phyloP scores from a whole-genome alignment of 2,797 vertebrate genomes.

The Smutsia gigantea region DNA sequence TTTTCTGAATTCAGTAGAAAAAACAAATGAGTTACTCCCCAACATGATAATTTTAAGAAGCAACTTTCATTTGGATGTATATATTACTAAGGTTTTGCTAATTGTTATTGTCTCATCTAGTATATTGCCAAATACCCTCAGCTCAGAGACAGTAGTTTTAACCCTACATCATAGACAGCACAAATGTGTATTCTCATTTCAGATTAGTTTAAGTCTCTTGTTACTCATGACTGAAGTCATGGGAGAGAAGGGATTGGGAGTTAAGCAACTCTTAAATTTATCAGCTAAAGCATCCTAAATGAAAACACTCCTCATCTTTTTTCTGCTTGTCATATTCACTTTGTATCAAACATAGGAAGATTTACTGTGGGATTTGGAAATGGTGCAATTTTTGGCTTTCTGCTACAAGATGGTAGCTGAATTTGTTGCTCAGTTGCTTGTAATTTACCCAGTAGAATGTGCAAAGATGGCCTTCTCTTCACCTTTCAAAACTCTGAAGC shows the following conservation, averaged over 20 bases:
- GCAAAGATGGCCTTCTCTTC: neutral
- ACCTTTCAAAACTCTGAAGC: neutral
- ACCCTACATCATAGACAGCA: neutral
- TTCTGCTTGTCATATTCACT: conserved; percentile 90
- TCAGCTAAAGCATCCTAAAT: conserved; percentile 87
- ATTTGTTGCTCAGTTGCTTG: conserved; percentile 51
- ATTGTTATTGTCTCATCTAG: neutral
- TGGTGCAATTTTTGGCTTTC: conserved; percentile 90
- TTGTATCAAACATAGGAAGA: conserved; percentile 87
- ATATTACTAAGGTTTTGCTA: conserved; percentile 37
- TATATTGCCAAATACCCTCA: neutral
- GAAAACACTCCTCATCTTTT: conserved; percentile 90
- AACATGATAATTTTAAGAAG: conserved; percentile 22
- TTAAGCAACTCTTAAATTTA: conserved; percentile 85
- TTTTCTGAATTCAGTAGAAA: conserved; percentile 8
- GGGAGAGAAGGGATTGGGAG: neutral
- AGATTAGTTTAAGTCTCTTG: conserved; percentile 55
- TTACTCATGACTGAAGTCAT: conserved; percentile 71
- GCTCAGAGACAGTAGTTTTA: conserved; percentile 61
- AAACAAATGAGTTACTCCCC: conserved; percentile 32
- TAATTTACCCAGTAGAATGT: neutral
- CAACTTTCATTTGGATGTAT: neutral
- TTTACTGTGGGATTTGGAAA: conserved; percentile 90
- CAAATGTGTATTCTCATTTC: conserved; percentile 63
- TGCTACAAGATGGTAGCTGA: conserved; percentile 87